Evolutionary conservation across 2,113 vertebrate species (phyloP), one percentile per base, ranked within the genome.

Genomic region (Dipodomys ordii): DNA sequence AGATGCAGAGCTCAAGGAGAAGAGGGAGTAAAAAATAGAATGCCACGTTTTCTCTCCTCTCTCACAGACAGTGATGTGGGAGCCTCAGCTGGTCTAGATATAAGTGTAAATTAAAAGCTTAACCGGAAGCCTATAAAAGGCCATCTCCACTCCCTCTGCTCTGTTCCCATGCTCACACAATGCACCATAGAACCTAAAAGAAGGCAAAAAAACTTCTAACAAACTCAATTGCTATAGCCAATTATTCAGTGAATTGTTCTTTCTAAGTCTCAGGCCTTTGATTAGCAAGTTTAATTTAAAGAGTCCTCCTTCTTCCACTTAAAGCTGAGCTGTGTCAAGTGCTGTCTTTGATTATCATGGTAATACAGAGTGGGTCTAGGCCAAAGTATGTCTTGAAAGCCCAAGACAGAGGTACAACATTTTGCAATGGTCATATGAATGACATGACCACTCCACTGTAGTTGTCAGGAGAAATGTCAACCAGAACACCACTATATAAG

Each of bases 1-100:
- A 95, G 92, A 94, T 88, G 16, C 69, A 92, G 90, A 90, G 78
- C 92, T 96, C 91, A 79, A 92, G 86, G 69, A 96, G 79, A 94
- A 95, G 68, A 74, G 62, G 83, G 67, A 67, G 9, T 77, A 94
- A 80, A 95, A 95, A 96, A 93, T 83, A 93, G 92, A 93, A 86
- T 73, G 65, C 67, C 84, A 72, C 39, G 89, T 57, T 87, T 93
- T 62, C 35, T 39, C 19, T 72, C 67, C 35, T 46, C 30, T 57
- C 46, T 53, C 88, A 90, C 67, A 80, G 92, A 90, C 67, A 90
- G 90, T 95, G 83, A 89, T 44, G 6, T 88, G 77, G 76, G 80
- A 53, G 32, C 32, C 1, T 83, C 44, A 20, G 65, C 49, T n/a
- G 3, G 78, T 72, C 65, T 30, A 94, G 86, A 86, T 68, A 88